phyloP scores from a whole-genome alignment of 2,888 invertebrate species.

The Frankliniella intonsa region DNA sequence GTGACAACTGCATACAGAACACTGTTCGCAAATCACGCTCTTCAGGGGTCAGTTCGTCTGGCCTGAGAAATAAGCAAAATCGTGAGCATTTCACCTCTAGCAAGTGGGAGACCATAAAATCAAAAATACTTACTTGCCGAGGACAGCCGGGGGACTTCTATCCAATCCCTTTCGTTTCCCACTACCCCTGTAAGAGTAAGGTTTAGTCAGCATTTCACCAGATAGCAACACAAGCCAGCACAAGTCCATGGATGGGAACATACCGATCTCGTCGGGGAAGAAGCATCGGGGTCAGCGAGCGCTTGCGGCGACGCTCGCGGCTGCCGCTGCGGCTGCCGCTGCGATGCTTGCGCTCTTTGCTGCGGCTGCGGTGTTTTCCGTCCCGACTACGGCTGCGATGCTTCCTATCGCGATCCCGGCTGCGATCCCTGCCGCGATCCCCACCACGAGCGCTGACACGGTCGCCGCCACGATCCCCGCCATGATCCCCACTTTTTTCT shows the following conservation, averaged over 20 bases:
- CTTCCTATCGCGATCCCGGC: constrained; percentile 34
- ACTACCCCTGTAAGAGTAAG: neutral
- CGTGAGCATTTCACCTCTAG: too few relatives aligned
- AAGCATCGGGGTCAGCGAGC: constrained; percentile 42
- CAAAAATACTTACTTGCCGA: neutral
- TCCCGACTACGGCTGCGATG: constrained; percentile 36
- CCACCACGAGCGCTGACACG: constrained; percentile 40
- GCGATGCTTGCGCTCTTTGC: constrained; percentile 39
- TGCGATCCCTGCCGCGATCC: constrained; percentile 37
- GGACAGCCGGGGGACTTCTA: neutral
- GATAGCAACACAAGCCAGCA: too few relatives aligned
- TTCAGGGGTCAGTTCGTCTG: constrained; percentile 82
- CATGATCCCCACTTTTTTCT: constrained; percentile 44
- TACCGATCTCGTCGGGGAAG: constrained; percentile 44
- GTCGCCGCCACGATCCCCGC: constrained; percentile 43
- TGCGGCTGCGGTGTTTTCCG: constrained; percentile 35
- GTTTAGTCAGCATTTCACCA: too few relatives aligned
- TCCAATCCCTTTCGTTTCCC: neutral
- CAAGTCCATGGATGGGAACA: neutral
- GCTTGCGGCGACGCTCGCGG: constrained; percentile 39
- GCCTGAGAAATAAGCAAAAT: constrained; percentile 46
- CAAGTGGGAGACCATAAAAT: neutral
- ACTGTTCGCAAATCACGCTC: constrained; percentile 98
- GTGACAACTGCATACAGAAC: constrained; percentile 97
- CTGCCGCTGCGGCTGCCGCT: constrained; percentile 37